These are phyloP conservation scores for Gobio occitaniae DNA, from an alignment of 2,797 vertebrate genomes.

Conservation along the genomic window DNA sequence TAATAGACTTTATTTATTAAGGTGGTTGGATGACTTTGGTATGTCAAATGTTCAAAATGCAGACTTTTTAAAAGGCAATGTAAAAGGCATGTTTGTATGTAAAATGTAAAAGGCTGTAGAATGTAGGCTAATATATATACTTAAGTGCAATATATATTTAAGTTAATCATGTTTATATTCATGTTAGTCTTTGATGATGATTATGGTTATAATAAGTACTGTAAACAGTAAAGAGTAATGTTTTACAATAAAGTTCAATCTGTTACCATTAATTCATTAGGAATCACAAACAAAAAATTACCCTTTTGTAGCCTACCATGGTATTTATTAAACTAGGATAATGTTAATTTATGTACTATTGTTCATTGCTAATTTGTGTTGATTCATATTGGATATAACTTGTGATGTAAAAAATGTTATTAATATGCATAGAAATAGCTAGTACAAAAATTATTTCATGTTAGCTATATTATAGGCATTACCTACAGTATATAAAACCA, in stretches of 20 bases:
- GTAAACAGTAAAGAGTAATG: not conserved
- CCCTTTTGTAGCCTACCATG: not conserved
- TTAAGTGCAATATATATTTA: not conserved
- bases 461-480: not conserved
- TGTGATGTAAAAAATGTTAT: not conserved
- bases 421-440: not conserved
- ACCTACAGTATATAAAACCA: not conserved
- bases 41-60: not conserved
- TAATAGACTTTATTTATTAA: not conserved
- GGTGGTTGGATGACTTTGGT: not conserved
- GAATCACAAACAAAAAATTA: not conserved
- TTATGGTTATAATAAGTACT: not conserved
- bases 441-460: not conserved
- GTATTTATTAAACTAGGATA: not conserved
- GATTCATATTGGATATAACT: not conserved
- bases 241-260: not conserved
- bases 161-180: not conserved
- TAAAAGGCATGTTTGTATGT: not conserved
- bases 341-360: not conserved
- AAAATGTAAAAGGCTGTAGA: not conserved
- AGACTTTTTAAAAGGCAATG: not conserved
- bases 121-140: too few relatives aligned
- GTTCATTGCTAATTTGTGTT: not conserved
- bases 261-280: not conserved
- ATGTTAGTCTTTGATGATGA: not conserved